phyloP scores from a whole-genome alignment of 2,888 invertebrate genomes.

The Metacarcinus magister region DNA sequence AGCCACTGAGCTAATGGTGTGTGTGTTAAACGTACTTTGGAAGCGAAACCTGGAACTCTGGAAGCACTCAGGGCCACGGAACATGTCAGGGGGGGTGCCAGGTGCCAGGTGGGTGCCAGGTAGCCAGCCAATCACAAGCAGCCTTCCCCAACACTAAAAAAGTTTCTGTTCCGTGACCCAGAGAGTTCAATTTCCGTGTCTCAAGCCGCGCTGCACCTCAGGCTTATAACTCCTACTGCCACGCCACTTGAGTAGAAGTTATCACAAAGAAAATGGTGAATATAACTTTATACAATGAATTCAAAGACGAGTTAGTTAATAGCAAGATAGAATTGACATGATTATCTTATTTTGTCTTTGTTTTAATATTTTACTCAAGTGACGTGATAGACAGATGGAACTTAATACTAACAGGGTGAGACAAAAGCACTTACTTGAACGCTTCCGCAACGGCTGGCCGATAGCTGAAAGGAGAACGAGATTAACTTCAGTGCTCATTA shows the following conservation, averaged over 20 bases:
- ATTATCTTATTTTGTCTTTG: too few species aligned
- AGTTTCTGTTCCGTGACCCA: neutral
- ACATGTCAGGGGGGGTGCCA: neutral
- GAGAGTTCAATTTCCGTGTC: slow-evolving; percentile 4
- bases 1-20: neutral
- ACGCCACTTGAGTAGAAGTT: neutral
- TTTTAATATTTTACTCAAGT: neutral
- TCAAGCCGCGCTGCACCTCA: neutral
- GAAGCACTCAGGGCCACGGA: neutral
- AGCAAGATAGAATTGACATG: too few species aligned
- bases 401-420: slow-evolving; percentile 4
- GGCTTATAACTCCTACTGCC: neutral
- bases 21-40: neutral
- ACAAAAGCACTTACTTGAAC: slow-evolving; percentile 66
- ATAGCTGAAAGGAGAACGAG: slow-evolving; percentile 70
- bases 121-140: neutral
- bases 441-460: slow-evolving; percentile 72
- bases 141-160: neutral
- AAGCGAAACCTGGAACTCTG: neutral
- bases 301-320: too few species aligned
- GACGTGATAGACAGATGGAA: neutral
- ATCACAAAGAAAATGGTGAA: neutral
- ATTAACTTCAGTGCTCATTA: slow-evolving; percentile 56
- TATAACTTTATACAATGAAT: too few species aligned
- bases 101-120: too few species aligned